phyloP scores from a whole-genome alignment of 1,140 invertebrate genomes.

The Solenopsis fugax region DNA sequence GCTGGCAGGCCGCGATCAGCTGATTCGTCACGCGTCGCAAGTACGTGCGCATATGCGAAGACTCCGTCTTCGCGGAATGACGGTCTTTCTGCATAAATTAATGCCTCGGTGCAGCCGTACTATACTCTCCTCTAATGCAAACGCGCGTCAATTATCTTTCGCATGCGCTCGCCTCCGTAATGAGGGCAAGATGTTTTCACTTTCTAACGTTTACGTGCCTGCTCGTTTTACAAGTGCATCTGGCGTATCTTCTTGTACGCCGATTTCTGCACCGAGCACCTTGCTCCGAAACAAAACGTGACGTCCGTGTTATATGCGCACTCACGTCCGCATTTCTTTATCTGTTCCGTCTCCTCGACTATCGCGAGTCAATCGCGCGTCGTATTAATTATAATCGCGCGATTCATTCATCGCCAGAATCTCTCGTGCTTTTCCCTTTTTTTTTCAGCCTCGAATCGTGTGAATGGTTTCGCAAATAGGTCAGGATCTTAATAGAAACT shows the following conservation, averaged over 20 bases:
- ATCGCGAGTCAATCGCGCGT: constrained; percentile 8
- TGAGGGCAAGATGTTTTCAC: constrained; percentile 37
- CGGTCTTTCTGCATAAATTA: constrained; percentile 22
- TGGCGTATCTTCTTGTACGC: neutral
- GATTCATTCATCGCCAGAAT: constrained; percentile 28
- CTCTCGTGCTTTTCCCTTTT: constrained; percentile 5
- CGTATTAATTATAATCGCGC: constrained; percentile 45
- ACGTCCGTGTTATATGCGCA: neutral
- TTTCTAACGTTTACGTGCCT: constrained; percentile 13
- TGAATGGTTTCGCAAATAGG: constrained; percentile 61
- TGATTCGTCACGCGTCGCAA: constrained; percentile 53
- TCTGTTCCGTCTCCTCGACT: neutral
- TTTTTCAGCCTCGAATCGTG: constrained; percentile 6
- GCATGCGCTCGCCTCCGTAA: neutral
- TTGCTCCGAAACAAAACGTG: neutral
- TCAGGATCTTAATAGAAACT: constrained; percentile 42
- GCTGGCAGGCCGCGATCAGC: constrained; percentile 21
- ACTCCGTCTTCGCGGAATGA: neutral
- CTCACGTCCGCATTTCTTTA: neutral
- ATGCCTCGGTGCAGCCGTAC: neutral
- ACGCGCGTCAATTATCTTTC: constrained; percentile 37
- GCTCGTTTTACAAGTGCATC: neutral
- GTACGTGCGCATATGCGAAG: neutral
- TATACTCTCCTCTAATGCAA: neutral
- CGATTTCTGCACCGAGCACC: neutral